Conservation (phyloP, 2,888 invertebrate genomes). For the Diplazon laetatorius region DNA sequence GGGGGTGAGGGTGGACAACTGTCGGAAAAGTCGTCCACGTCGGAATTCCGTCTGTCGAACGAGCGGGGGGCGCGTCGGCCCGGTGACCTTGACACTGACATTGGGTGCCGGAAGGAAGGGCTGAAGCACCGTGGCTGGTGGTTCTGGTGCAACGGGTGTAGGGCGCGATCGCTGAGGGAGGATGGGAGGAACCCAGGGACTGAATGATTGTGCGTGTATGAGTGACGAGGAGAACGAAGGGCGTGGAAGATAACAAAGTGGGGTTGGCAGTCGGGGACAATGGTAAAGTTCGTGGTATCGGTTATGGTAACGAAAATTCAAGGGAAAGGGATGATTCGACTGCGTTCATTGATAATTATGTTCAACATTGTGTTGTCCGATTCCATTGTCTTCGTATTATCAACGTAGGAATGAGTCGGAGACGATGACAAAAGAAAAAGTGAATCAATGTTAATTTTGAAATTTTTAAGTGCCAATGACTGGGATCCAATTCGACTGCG, state of each 20-base stretch:
- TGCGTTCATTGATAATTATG: neutral
- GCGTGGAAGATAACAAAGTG: conserved; percentile 75
- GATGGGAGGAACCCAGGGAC: conserved; percentile 17
- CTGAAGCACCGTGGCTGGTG: conserved; percentile 39
- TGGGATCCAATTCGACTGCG: conserved; percentile 7
- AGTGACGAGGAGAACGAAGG: conserved; percentile 21
- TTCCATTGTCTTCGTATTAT: too few relatives aligned
- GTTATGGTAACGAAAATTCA: neutral
- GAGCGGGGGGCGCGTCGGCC: conserved; percentile 78
- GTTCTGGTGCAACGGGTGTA: conserved; percentile 19
- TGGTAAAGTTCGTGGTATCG: conserved; percentile 80
- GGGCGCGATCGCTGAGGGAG: conserved; percentile 50
- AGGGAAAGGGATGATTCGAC: conserved; percentile 16
- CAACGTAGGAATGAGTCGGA: too few relatives aligned
- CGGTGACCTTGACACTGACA: conserved; percentile 82
- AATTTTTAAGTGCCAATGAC: too few relatives aligned
- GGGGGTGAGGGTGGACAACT: too few relatives aligned
- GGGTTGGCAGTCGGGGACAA: conserved; percentile 74
- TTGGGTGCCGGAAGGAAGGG: conserved; percentile 75
- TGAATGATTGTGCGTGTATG: conserved; percentile 3
- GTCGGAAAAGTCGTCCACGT: conserved; percentile 7
- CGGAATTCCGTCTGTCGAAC: conserved; percentile 56
- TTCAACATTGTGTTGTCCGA: too few relatives aligned
- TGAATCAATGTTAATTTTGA: too few relatives aligned
- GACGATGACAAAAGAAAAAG: too few relatives aligned